phyloP scores from a whole-genome alignment of 2,113 vertebrate genomes.

The Ptychochromis oligacanthus region DNA sequence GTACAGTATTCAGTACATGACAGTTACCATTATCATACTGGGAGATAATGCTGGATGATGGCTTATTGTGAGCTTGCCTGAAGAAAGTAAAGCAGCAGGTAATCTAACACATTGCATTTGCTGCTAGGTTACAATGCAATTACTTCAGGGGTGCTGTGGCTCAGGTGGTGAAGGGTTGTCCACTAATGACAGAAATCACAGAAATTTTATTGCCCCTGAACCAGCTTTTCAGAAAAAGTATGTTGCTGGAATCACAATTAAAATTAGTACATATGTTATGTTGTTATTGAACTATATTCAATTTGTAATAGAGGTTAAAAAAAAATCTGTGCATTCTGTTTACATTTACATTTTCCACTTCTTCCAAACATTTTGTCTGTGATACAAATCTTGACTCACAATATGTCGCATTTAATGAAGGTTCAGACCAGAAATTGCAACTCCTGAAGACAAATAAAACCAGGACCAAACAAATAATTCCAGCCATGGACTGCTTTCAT shows the following conservation, averaged over 20 bases:
- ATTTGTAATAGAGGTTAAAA: not conserved
- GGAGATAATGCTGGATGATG: too few species aligned
- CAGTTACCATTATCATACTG: not conserved
- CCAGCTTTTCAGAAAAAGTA: not conserved
- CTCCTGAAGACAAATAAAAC: not conserved
- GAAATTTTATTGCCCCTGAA: not conserved
- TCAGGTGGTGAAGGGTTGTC: not conserved
- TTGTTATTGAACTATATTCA: not conserved
- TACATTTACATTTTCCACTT: too few species aligned
- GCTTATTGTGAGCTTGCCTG: not conserved
- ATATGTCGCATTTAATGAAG: not conserved
- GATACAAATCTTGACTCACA: not conserved
- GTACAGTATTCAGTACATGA: not conserved
- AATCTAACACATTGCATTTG: not conserved
- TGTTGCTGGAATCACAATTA: not conserved
- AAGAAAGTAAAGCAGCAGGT: not conserved
- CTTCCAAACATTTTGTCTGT: too few species aligned
- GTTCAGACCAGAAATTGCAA: not conserved
- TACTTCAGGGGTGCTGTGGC: not conserved
- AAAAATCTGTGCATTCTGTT: not conserved
- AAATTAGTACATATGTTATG: not conserved
- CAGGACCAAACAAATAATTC: too few species aligned
- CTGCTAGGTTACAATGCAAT: not conserved
- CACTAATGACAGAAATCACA: not conserved
- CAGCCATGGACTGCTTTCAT: too few species aligned